Conservation (phyloP, 2,888 invertebrate species). For the Latrodectus elegans region DNA sequence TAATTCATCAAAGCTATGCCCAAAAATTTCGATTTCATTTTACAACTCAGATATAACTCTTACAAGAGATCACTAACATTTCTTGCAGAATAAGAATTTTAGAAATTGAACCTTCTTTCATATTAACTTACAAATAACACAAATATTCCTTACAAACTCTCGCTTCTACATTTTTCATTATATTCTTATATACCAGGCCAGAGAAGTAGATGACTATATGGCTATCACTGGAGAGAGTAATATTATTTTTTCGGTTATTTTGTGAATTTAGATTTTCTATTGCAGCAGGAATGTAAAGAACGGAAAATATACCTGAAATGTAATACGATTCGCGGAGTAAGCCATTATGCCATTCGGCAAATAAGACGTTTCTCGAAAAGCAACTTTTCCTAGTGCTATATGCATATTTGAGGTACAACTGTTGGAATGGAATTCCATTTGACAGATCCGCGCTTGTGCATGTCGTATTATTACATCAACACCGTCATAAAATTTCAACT, state of each 20-base stretch:
- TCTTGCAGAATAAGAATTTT: too few relatives aligned
- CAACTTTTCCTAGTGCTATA: not conserved
- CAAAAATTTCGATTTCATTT: too few relatives aligned
- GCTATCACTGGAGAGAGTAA: slow-evolving; percentile 21
- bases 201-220: slow-evolving; percentile 50
- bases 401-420: slow-evolving; percentile 11
- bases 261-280: slow-evolving; percentile 14
- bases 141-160: slow-evolving; percentile 16
- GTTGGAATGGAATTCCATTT: slow-evolving; percentile 47
- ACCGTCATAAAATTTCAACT: slow-evolving; percentile 36
- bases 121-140: too few relatives aligned
- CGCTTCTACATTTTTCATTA: not conserved
- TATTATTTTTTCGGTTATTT: slow-evolving; percentile 35
- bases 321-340: slow-evolving; percentile 32
- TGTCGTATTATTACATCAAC: slow-evolving; percentile 45
- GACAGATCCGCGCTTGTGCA: not conserved
- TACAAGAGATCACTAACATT: too few relatives aligned
- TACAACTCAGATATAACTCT: too few relatives aligned
- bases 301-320: slow-evolving; percentile 8
- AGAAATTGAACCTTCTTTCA: too few relatives aligned
- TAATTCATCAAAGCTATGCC: too few relatives aligned
- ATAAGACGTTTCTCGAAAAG: slow-evolving; percentile 21
- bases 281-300: slow-evolving; percentile 4
- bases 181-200: not conserved
- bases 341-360: slow-evolving; percentile 41